These are phyloP conservation scores for Drosophila nebulosa DNA, from an alignment of 1,140 invertebrate species.

Conservation along the genomic window DNA sequence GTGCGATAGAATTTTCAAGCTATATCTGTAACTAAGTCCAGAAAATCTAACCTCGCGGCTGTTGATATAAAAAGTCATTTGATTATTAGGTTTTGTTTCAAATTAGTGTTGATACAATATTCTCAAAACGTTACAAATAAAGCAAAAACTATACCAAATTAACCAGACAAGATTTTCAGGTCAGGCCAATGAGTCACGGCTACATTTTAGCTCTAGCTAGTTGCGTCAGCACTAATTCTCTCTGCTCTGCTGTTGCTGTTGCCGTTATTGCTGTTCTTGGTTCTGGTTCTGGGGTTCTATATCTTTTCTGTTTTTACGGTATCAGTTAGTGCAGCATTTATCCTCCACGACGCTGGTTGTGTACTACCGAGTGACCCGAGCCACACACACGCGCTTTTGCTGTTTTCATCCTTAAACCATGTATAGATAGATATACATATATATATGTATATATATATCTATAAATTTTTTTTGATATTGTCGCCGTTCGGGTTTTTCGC, in stretches of 20 bases:
- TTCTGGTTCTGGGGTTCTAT: conserved; percentile 17
- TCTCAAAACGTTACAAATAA: too few species aligned
- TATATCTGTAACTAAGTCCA: too few species aligned
- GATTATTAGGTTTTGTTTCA: too few species aligned
- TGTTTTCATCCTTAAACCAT: background rate
- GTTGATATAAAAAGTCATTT: too few species aligned
- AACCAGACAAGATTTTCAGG: too few species aligned
- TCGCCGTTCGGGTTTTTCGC: conserved; percentile 20
- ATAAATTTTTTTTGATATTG: background rate
- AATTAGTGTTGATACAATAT: too few species aligned
- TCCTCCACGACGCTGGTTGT: conserved; percentile 59
- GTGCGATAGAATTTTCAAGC: too few species aligned
- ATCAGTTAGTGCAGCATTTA: conserved; percentile 63
- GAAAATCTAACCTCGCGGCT: too few species aligned
- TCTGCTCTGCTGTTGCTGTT: background rate
- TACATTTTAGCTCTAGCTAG: conserved; percentile 15
- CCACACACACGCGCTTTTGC: background rate
- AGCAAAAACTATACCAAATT: too few species aligned
- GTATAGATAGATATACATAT: background rate
- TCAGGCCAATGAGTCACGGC: background rate
- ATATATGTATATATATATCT: background rate
- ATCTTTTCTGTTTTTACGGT: conserved; percentile 38
- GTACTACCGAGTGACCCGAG: background rate
- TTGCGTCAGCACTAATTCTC: background rate
- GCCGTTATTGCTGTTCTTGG: background rate